Evolutionary conservation across 2,888 invertebrate species (phyloP).

Genomic region (Thecocarcelia acutangulata): DNA sequence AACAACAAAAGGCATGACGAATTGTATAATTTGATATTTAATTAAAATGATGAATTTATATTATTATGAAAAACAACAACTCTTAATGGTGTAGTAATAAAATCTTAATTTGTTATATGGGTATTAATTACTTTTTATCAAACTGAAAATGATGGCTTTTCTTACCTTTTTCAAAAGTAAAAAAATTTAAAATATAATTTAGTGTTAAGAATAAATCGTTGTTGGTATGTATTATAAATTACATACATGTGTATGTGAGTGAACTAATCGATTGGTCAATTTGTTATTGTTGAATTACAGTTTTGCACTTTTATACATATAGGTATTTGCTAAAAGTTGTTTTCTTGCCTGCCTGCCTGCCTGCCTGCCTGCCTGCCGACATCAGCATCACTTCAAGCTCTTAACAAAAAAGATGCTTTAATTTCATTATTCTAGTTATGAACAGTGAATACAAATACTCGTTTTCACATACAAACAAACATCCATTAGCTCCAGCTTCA

Average conservation of each 20-base stretch:
- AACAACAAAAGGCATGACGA: constrained; percentile 66
- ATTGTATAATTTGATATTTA: constrained; percentile 55
- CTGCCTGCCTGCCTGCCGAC: no score
- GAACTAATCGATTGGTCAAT: constrained; percentile 63
- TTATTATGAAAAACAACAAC: not conserved
- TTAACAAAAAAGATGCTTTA: constrained; percentile 23
- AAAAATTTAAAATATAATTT: no score
- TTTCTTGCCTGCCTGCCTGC: constrained; percentile 5
- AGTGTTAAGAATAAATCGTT: no score
- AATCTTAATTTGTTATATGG: constrained; percentile 22
- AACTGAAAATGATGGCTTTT: not conserved
- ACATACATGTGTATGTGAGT: not conserved
- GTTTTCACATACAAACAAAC: not conserved
- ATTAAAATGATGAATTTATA: constrained; percentile 61
- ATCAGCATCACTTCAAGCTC: constrained; percentile 28
- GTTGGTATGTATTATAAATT: no score
- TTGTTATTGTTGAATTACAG: constrained; percentile 63
- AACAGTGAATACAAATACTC: constrained; percentile 38
- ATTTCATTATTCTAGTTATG: constrained; percentile 49
- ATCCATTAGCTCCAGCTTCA: constrained; percentile 1
- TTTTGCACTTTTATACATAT: constrained; percentile 49
- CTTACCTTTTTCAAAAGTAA: no score
- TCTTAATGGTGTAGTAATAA: constrained; percentile 21
- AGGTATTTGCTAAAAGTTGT: constrained; percentile 22
- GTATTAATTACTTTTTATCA: constrained; percentile 22